A percentile compares a stretch with the other conserved stretches of the same genome.
These are phyloP conservation scores for Rhopalosiphum maidis DNA, from an alignment of 1,140 invertebrate species.

Conservation along the genomic window DNA sequence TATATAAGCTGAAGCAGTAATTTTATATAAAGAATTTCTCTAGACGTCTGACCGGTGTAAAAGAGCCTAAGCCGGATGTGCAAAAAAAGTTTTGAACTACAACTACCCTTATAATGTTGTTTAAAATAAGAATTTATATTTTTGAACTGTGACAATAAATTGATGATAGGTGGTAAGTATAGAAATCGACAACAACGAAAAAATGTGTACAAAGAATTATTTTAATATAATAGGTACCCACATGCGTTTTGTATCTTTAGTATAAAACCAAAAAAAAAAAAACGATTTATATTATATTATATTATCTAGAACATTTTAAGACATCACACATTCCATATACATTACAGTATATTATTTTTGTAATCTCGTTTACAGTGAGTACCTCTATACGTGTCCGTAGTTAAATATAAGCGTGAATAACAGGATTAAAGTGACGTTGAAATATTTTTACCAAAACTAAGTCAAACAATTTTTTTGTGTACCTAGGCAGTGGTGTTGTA, in stretches of 20 bases:
- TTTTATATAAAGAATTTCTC: background rate
- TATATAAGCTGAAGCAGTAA: background rate
- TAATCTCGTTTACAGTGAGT: background rate
- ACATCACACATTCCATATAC: background rate
- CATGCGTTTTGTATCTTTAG: background rate
- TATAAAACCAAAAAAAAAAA: background rate
- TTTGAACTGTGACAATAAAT: background rate
- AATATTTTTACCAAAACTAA: background rate
- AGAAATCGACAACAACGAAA: background rate
- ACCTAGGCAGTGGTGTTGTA: background rate
- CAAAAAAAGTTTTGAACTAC: background rate
- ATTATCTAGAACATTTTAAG: background rate
- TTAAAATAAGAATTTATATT: background rate
- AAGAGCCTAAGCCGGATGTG: background rate
- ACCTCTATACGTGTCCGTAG: background rate
- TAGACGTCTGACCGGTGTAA: background rate
- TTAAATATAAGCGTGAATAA: conserved; percentile 10
- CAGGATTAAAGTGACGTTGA: background rate
- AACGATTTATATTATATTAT: background rate
- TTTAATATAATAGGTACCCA: background rate
- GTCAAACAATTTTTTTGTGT: background rate
- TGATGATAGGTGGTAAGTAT: background rate
- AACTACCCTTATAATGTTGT: background rate
- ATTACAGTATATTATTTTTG: background rate
- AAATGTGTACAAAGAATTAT: background rate